These are phyloP conservation scores for Epinotia nisella DNA, from an alignment of 2,888 invertebrate genomes.

Conservation along the genomic window DNA sequence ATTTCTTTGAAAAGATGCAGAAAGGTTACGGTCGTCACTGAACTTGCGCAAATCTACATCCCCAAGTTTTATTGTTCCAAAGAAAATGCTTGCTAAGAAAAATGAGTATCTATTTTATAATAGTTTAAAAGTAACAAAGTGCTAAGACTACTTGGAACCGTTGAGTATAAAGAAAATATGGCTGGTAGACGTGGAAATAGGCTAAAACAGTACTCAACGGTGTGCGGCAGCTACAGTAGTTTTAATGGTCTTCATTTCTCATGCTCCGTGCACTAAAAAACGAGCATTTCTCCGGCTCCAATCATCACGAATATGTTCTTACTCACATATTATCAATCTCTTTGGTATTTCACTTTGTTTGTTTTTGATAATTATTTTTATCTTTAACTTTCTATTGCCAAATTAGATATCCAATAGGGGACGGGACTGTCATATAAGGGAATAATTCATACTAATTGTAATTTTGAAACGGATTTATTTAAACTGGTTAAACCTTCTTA, in stretches of 20 bases:
- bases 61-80: not conserved
- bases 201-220: not conserved
- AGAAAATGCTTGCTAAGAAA: not conserved
- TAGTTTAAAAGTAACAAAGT: not conserved
- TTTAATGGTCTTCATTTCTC: not conserved
- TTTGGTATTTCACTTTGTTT: too few species aligned
- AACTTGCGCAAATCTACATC: not conserved
- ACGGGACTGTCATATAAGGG: too few species aligned
- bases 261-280: not conserved
- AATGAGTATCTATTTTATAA: too few species aligned
- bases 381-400: not conserved
- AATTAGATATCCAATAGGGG: not conserved
- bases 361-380: too few species aligned
- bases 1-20: not conserved
- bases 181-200: not conserved
- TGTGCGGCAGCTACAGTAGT: not conserved
- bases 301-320: too few species aligned
- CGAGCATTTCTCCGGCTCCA: not conserved
- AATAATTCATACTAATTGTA: conserved; percentile 61
- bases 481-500: conserved; percentile 69
- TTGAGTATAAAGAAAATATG: not conserved
- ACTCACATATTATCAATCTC: not conserved
- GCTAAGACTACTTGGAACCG: not conserved
- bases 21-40: too few species aligned
- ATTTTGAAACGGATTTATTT: conserved; percentile 68